These are phyloP conservation scores for Synergus itoensis DNA, from an alignment of 2,888 invertebrate genomes.

Conservation along the genomic window DNA sequence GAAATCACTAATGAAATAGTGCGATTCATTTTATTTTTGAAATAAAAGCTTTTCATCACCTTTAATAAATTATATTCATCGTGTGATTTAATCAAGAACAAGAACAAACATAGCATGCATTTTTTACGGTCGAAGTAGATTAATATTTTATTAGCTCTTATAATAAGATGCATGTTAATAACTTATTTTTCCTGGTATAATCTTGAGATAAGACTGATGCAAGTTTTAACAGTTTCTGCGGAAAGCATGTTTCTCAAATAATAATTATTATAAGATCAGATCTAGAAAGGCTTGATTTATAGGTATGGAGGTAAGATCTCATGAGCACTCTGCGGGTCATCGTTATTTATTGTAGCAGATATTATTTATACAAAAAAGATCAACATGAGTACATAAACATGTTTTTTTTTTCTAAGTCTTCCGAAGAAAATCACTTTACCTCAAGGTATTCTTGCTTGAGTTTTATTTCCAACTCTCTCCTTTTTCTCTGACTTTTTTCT, in stretches of 20 bases:
- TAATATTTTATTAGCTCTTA: neutral
- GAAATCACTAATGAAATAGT: too few relatives aligned
- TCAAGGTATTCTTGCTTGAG: neutral
- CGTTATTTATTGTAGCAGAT: constrained; percentile 21
- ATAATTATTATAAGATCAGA: neutral
- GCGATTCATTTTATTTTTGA: too few relatives aligned
- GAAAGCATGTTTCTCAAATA: neutral
- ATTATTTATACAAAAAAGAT: neutral
- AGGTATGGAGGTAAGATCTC: neutral
- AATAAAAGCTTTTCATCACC: neutral
- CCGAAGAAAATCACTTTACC: neutral
- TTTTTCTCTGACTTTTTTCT: neutral
- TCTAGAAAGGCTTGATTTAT: neutral
- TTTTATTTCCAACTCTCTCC: neutral
- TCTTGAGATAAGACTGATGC: neutral
- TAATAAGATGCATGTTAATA: neutral
- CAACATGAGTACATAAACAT: too few relatives aligned
- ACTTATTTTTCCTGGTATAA: neutral
- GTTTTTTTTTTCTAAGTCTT: neutral
- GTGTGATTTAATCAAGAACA: neutral
- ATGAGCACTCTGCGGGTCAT: constrained; percentile 6
- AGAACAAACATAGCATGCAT: neutral
- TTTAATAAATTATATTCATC: neutral
- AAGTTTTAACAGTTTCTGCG: neutral
- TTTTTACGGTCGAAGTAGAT: neutral